Evolutionary conservation across 2,797 vertebrate genomes (phyloP), one percentile per base, ranked within the genome.

Genomic region (Molossus molossus): DNA sequence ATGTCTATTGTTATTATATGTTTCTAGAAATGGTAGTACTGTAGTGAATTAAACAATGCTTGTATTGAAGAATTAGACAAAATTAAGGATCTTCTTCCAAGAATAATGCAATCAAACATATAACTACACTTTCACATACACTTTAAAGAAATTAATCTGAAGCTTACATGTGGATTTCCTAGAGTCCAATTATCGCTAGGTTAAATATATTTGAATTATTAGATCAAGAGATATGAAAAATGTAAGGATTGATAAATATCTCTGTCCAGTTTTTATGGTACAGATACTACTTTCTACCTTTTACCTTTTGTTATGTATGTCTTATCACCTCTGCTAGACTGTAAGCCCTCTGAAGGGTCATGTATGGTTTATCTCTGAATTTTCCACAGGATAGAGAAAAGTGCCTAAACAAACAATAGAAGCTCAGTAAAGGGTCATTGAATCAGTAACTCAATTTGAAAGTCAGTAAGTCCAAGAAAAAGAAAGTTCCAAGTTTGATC

Each of bases 31-130:
- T 87, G 17, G 25, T 9, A 91, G 9, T 82, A 58, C 4, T 84
- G 0, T 55, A 77, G 25, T 77, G 75, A 93, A 90, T 92, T 77
- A 91, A 94, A 72, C 7, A 89, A 69, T 89, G 45, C 27, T 93
- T 97, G 91, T 57, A 87, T 84, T 91, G 79, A 89, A 94, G 50
- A 93, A 88, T 84, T 77, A 91, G 60, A 95, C 45, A 96, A 94
- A 95, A 69, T 87, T 85, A 94, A 85, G n/a, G 12, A 89, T 87
- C 72, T 1, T 80, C n/a, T 93, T 27, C 83, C 27, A 70, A 83
- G 27, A 96, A 94, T 82, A 93, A 92, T 89, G 20, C 11, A 91
- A 83, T 85, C 58, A 91, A 95, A 94, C 37, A 83, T 20, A 75
- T 37, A 87, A 70, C 55, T 33, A 95, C 8, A 55, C 45, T 93